Conservation (phyloP, 30 jellyfish, hydroid and myxozoan species). For the Turritopsis dohrnii region DNA sequence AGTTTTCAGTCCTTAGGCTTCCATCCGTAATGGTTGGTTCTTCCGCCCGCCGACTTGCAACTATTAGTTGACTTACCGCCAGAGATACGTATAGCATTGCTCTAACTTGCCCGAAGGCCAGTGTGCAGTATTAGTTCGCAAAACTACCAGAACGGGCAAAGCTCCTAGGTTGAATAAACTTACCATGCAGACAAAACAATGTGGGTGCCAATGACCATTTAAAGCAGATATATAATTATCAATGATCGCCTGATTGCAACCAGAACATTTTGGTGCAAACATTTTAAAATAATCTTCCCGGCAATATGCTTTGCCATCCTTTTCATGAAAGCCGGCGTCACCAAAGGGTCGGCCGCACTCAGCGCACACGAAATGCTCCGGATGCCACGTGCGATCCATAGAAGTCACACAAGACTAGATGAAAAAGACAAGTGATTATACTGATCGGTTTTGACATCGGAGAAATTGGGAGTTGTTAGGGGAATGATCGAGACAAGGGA, state of each 20-base stretch:
- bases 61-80: too few species aligned
- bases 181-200: constrained; percentile 93
- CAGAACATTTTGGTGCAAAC: constrained; percentile 90
- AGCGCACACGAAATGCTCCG: constrained; percentile 92
- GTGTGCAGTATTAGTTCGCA: background rate
- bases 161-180: constrained; percentile 1
- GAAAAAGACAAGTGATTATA: background rate
- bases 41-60: too few species aligned
- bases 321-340: constrained; percentile 79
- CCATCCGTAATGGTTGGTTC: too few species aligned
- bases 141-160: background rate
- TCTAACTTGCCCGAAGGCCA: too few species aligned
- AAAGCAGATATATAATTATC: constrained; percentile 85
- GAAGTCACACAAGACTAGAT: constrained; percentile 83
- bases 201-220: constrained; percentile 97
- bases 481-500: background rate
- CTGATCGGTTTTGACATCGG: background rate
- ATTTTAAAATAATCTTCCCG: constrained; percentile 74
- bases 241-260: constrained; percentile 80
- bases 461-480: background rate
- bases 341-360: constrained; percentile 79
- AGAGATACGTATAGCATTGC: too few species aligned
- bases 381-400: constrained; percentile 93
- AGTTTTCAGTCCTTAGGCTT: too few species aligned
- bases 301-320: constrained; percentile 87